Conservation (phyloP, 2,888 invertebrate genomes). For the Luperina testacea region DNA sequence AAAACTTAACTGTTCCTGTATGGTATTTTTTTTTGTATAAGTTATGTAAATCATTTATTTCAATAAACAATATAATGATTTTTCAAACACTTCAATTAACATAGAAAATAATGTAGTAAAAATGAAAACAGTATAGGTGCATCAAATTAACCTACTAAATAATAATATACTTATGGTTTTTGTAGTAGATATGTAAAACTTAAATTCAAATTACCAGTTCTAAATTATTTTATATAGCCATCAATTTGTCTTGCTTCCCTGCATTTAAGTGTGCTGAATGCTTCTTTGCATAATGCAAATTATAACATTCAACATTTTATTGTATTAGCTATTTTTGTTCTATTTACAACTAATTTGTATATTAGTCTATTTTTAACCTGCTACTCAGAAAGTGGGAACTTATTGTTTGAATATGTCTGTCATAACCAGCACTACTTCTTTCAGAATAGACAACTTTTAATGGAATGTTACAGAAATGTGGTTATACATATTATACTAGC, state of each 20-base stretch:
- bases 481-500: too few species aligned
- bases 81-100: not conserved
- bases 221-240: conserved; percentile 60
- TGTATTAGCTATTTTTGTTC: not conserved
- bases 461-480: not conserved
- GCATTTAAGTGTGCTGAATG: conserved; percentile 46
- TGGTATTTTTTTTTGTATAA: too few species aligned
- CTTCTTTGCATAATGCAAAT: conserved; percentile 48
- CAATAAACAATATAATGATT: not conserved
- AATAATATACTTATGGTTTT: not conserved
- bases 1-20: not conserved
- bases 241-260: conserved; percentile 52
- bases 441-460: not conserved
- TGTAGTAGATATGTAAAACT: conserved; percentile 16
- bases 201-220: conserved; percentile 11
- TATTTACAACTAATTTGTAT: conserved; percentile 9
- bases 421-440: not conserved
- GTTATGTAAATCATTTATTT: too few species aligned
- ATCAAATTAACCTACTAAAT: conserved; percentile 24
- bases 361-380: not conserved
- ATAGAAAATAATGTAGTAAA: not conserved
- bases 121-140: conserved; percentile 1
- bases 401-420: not conserved
- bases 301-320: conserved; percentile 9
- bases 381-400: not conserved